Percentiles rank a stretch among this genome's conserved stretches.
Evolutionary conservation across 2,113 vertebrate species (phyloP).

Genomic region (Physeter macrocephalus): DNA sequence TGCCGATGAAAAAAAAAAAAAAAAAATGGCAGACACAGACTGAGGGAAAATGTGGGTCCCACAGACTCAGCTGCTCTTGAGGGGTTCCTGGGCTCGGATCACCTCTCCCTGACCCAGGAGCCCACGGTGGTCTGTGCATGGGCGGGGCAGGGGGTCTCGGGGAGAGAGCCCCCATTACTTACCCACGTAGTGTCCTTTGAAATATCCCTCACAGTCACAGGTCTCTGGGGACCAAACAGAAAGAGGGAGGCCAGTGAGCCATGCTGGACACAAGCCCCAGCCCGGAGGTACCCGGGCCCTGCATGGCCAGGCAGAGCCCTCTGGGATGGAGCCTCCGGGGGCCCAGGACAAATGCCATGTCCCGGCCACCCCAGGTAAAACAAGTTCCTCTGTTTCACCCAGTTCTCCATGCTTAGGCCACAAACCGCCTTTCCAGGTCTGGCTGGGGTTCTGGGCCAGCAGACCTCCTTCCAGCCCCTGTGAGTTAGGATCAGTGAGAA

Average conservation of each 20-base stretch:
- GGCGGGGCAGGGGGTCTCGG: fast-evolving
- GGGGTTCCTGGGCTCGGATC: background rate
- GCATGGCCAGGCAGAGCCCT: background rate
- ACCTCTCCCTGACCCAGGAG: background rate
- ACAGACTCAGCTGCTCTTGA: background rate
- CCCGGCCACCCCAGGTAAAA: background rate
- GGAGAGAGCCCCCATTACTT: conserved; percentile 72
- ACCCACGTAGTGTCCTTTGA: conserved; percentile 92
- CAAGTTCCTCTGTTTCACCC: background rate
- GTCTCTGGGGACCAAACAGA: conserved; percentile 84
- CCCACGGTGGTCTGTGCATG: fast-evolving
- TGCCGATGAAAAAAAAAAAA: no score
- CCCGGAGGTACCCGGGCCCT: background rate
- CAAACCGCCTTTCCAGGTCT: background rate
- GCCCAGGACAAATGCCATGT: background rate
- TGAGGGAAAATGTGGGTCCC: background rate
- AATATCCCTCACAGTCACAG: conserved; percentile 88
- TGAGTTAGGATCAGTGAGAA: background rate
- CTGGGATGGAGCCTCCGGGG: background rate
- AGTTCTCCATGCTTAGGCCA: background rate
- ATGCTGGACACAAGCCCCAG: background rate
- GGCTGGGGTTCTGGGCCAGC: background rate
- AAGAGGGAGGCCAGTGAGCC: background rate
- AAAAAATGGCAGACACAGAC: background rate
- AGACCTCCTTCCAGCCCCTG: background rate